Evolutionary conservation across 2,797 vertebrate species (phyloP).

Genomic region (Loriculus beryllinus): DNA sequence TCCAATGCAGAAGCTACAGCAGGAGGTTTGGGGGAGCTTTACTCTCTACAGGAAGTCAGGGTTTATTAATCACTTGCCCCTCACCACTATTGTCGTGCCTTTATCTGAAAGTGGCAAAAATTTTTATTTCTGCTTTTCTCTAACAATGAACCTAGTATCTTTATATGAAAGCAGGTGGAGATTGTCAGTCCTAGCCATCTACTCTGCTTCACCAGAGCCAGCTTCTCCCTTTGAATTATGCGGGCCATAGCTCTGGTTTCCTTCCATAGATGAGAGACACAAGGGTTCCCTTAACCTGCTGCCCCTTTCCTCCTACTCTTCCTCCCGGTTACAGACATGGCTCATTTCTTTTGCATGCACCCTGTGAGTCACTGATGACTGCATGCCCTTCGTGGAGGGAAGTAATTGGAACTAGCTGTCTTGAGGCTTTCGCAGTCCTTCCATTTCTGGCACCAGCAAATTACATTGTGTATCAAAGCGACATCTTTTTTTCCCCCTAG

Average conservation of each 20-base stretch:
- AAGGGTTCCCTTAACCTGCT: neutral
- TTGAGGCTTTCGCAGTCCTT: neutral
- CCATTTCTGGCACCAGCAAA: neutral
- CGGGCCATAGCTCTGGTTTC: neutral
- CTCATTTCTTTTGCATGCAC: neutral
- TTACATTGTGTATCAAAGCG: neutral
- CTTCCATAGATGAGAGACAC: neutral
- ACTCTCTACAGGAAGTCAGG: neutral
- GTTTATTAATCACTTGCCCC: neutral
- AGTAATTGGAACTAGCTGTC: neutral
- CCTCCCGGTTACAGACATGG: neutral
- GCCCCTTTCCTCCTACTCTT: neutral
- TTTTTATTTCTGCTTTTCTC: neutral
- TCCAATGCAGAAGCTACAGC: neutral
- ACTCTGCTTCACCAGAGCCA: neutral
- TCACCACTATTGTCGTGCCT: neutral
- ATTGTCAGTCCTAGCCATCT: neutral
- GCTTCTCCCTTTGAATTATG: neutral
- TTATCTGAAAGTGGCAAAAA: neutral
- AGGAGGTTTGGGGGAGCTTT: neutral
- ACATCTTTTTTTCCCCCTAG: neutral
- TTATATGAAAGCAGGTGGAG: neutral
- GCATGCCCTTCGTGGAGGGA: accelerated
- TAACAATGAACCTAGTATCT: neutral
- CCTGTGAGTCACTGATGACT: neutral